Percentiles rank a stretch among this genome's conserved stretches.
phyloP scores from a whole-genome alignment of 2,113 vertebrate species.

The Trochalopteron elliotii region DNA sequence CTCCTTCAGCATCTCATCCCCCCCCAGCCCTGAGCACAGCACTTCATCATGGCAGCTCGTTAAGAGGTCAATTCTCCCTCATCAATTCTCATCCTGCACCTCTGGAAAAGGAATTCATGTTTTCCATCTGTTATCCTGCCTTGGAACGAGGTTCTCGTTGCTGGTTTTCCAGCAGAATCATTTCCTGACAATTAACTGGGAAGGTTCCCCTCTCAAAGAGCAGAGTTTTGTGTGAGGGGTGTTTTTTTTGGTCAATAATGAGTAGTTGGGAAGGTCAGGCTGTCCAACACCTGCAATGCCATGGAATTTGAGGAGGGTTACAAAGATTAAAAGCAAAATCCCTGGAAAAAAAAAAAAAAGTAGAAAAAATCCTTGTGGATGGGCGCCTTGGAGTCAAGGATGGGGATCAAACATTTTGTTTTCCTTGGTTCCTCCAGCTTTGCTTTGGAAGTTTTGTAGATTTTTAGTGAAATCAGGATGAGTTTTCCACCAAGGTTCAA shows the following conservation, averaged over 20 bases:
- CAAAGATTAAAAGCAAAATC: neutral
- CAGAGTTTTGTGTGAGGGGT: neutral
- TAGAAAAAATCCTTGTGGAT: neutral
- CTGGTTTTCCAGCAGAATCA: neutral
- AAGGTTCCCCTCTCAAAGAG: neutral
- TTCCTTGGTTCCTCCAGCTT: neutral
- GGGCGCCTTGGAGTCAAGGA: neutral
- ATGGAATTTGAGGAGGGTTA: rapidly evolving
- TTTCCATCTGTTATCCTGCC: neutral
- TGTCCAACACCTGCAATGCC: neutral
- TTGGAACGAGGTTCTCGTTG: too few species aligned
- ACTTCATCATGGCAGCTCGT: neutral
- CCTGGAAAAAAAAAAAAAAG: neutral
- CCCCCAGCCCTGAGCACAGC: neutral
- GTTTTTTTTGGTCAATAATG: neutral
- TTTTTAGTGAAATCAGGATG: neutral
- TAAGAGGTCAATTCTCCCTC: neutral
- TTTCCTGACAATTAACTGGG: neutral
- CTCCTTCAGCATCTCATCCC: neutral
- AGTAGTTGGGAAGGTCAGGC: neutral
- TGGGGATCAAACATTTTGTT: rapidly evolving
- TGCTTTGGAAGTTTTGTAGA: rapidly evolving
- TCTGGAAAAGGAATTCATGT: neutral
- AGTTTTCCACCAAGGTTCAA: neutral
- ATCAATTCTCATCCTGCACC: neutral